Conservation (phyloP, 2,888 invertebrate genomes). For the Sminthurinus aureus region DNA sequence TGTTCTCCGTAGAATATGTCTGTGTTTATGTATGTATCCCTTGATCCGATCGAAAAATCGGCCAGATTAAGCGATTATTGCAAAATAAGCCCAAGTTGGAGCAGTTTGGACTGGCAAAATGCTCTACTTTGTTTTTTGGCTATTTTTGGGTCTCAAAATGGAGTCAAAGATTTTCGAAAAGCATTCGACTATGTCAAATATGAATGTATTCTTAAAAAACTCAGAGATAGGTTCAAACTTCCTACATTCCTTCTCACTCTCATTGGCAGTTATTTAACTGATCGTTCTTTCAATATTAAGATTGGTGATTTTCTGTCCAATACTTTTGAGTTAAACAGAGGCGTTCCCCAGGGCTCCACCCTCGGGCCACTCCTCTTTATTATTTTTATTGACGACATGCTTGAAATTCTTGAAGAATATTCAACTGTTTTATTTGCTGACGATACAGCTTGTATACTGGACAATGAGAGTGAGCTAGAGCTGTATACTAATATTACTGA, state of each 20-base stretch:
- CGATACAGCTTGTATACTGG: slow-evolving; percentile 11
- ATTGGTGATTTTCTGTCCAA: slow-evolving; percentile 15
- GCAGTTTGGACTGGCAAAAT: too few species aligned
- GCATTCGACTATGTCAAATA: slow-evolving; percentile 59
- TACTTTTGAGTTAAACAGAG: not conserved
- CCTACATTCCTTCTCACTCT: slow-evolving; percentile 27
- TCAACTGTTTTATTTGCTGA: slow-evolving; percentile 39
- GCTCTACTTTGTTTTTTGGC: too few species aligned
- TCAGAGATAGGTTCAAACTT: slow-evolving; percentile 43
- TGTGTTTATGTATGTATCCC: too few species aligned
- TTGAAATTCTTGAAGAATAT: not conserved
- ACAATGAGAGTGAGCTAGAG: too few species aligned
- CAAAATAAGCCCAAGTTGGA: too few species aligned
- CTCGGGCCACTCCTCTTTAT: not conserved
- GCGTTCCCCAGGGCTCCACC: not conserved
- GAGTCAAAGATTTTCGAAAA: slow-evolving; percentile 56
- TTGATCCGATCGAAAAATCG: too few species aligned
- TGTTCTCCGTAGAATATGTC: too few species aligned
- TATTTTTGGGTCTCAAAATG: too few species aligned
- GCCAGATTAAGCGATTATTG: too few species aligned
- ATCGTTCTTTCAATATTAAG: slow-evolving; percentile 24
- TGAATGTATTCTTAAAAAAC: slow-evolving; percentile 46
- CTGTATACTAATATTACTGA: not conserved
- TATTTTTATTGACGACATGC: not conserved
- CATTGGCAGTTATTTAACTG: slow-evolving; percentile 17